phyloP scores from a whole-genome alignment of 2,113 vertebrate genomes.

The Chloroceryle aenea region DNA sequence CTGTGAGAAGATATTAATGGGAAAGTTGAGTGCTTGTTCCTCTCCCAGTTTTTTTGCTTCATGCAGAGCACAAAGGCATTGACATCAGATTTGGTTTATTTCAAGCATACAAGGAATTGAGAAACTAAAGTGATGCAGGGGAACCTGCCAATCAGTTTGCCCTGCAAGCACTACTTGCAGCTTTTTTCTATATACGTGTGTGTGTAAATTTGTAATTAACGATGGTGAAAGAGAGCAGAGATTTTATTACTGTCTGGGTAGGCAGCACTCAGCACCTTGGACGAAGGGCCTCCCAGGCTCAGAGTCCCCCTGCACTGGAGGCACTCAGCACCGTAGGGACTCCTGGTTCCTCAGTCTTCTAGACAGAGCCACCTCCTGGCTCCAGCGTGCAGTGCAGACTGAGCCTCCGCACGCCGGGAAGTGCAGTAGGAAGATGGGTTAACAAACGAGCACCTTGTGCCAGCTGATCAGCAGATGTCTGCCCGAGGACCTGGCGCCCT shows the following conservation, averaged over 20 bases:
- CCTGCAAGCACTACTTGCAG: neutral
- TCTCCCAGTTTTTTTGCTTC: neutral
- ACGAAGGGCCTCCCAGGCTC: neutral
- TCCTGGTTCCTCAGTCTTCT: neutral
- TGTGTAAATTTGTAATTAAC: neutral
- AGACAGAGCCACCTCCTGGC: conserved; percentile 25
- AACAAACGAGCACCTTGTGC: neutral
- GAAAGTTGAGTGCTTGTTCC: neutral
- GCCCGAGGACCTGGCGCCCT: no score
- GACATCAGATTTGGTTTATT: neutral
- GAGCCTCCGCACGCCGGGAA: neutral
- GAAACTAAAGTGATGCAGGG: neutral
- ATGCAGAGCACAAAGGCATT: neutral
- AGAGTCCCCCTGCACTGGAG: neutral
- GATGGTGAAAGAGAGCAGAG: neutral
- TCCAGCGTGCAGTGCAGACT: neutral
- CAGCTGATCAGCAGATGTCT: neutral
- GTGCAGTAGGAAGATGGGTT: neutral
- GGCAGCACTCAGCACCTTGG: neutral
- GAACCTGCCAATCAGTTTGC: neutral
- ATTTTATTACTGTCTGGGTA: neutral
- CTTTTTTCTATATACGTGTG: rapidly evolving
- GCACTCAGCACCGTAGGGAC: neutral
- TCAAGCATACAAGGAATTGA: neutral
- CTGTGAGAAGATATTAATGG: neutral